These are phyloP conservation scores for Mayetiola destructor DNA, from an alignment of 2,888 invertebrate genomes.

Conservation along the genomic window DNA sequence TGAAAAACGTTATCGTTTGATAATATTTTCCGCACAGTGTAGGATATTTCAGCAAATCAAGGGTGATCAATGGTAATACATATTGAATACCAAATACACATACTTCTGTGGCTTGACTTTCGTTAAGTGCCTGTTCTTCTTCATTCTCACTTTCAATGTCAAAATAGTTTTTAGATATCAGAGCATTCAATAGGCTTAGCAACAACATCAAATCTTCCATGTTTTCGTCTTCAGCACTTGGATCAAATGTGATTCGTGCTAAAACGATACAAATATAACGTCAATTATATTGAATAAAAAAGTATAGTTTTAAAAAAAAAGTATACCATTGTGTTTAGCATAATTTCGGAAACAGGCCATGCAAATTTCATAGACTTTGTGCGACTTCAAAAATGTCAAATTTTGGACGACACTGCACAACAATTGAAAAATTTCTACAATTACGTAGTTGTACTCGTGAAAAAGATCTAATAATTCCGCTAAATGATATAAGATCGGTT, in stretches of 20 bases:
- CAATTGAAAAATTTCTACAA: slow-evolving; percentile 16
- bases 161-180: slow-evolving; percentile 15
- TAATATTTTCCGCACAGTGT: slow-evolving; percentile 47
- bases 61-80: slow-evolving; percentile 57
- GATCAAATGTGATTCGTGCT: slow-evolving; percentile 6
- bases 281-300: background rate
- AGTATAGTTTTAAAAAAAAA: background rate
- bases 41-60: slow-evolving; percentile 55
- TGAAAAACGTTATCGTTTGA: slow-evolving; percentile 47
- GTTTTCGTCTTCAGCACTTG: slow-evolving; percentile 15
- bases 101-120: slow-evolving; percentile 40
- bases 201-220: slow-evolving; percentile 16
- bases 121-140: background rate
- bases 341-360: slow-evolving; percentile 14
- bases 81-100: slow-evolving; percentile 54
- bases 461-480: slow-evolving; percentile 15
- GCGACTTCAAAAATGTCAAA: slow-evolving; percentile 13
- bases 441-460: slow-evolving; percentile 14
- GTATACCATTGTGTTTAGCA: slow-evolving; percentile 14
- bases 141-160: slow-evolving; percentile 7
- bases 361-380: slow-evolving; percentile 11
- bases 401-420: slow-evolving; percentile 14
- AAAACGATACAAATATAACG: background rate
- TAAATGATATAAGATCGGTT: slow-evolving; percentile 14
- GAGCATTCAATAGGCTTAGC: slow-evolving; percentile 14